phyloP scores from a whole-genome alignment of 2,888 invertebrate species.

The Amphipyra berbera region DNA sequence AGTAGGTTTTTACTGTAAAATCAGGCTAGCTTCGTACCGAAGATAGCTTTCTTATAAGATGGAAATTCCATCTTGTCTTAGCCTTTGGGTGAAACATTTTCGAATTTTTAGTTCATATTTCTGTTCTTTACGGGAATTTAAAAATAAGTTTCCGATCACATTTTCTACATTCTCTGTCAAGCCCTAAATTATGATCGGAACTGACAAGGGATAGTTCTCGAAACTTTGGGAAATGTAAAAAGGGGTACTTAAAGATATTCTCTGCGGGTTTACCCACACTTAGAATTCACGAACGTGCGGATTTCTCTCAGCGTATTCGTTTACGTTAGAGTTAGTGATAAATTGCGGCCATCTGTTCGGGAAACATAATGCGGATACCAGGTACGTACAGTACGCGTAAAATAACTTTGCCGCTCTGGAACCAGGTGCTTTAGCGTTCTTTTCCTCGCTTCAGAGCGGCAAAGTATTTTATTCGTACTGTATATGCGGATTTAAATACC shows the following conservation, averaged over 20 bases:
- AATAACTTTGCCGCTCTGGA: too few species aligned
- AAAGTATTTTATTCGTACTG: too few species aligned
- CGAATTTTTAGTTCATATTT: too few species aligned
- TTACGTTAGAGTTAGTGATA: constrained; percentile 6
- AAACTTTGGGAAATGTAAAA: neutral
- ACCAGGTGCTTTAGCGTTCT: too few species aligned
- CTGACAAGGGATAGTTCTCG: constrained; percentile 1
- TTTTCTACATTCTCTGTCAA: neutral
- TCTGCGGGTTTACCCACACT: neutral
- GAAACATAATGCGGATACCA: neutral
- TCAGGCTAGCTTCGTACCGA: too few species aligned
- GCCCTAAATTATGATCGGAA: neutral
- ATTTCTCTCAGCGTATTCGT: constrained; percentile 6
- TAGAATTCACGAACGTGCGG: constrained; percentile 1
- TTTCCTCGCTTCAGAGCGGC: too few species aligned
- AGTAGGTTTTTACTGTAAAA: too few species aligned
- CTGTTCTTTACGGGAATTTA: too few species aligned
- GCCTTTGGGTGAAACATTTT: too few species aligned
- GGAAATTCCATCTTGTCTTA: too few species aligned
- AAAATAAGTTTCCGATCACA: neutral
- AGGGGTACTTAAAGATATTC: neutral
- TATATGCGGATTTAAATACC: constrained; percentile 3
- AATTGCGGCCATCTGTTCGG: constrained; percentile 3
- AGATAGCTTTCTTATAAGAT: too few species aligned
- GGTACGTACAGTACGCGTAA: too few species aligned